These are phyloP conservation scores for Heliconius cydno DNA, from an alignment of 2,888 invertebrate genomes.

Conservation along the genomic window DNA sequence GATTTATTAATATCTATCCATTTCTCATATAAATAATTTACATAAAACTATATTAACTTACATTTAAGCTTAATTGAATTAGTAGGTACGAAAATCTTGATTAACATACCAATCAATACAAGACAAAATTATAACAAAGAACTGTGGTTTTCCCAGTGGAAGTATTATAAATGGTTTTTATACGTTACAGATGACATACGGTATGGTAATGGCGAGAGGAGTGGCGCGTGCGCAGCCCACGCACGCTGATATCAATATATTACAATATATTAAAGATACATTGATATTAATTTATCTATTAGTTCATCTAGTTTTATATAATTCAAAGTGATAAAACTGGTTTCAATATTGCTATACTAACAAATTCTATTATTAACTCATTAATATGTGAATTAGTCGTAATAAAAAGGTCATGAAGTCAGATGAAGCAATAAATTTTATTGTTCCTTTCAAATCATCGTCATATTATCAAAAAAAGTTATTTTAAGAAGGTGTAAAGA, in stretches of 20 bases:
- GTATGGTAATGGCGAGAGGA: conserved; percentile 54
- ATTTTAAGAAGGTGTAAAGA: neutral
- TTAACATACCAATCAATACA: conserved; percentile 3
- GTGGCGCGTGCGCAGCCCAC: conserved; percentile 70
- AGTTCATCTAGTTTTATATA: neutral
- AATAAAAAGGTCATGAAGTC: neutral
- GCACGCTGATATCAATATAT: conserved; percentile 52
- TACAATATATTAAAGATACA: conserved; percentile 34
- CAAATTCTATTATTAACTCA: neutral
- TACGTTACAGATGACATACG: conserved; percentile 38
- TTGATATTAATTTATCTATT: conserved; percentile 15
- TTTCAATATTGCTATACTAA: conserved; percentile 9
- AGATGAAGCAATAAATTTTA: conserved; percentile 2
- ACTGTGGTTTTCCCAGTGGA: conserved; percentile 31
- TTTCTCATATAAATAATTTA: neutral
- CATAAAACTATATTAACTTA: neutral
- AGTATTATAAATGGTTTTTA: conserved; percentile 40
- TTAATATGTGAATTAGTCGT: neutral
- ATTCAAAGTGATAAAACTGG: conserved; percentile 15
- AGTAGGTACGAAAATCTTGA: neutral
- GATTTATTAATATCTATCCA: neutral
- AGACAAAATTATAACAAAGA: conserved; percentile 7
- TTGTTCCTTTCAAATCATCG: neutral
- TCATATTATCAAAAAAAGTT: neutral
- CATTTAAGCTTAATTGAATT: neutral